Evolutionary conservation across 1,140 invertebrate genomes (phyloP).

Genomic region (Zaprionus kolodkinae): DNA sequence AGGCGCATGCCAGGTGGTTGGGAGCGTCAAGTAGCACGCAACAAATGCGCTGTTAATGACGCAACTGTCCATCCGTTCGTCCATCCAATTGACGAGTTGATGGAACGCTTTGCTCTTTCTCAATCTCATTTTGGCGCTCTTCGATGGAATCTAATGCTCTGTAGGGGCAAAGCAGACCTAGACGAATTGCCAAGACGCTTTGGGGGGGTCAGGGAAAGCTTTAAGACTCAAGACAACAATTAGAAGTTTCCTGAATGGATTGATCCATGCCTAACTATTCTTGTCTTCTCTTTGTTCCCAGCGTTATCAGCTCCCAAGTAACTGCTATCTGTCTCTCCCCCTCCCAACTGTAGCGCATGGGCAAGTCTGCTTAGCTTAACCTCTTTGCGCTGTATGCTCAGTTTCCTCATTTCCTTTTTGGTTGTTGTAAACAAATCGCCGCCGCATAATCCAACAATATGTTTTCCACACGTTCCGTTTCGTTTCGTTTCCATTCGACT

Average conservation of each 20-base stretch:
- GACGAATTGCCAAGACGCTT: conserved; percentile 22
- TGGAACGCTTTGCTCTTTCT: not conserved
- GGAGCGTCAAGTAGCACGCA: conserved; percentile 56
- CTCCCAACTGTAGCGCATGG: conserved; percentile 7
- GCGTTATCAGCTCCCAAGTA: not conserved
- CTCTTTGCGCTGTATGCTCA: conserved; percentile 5
- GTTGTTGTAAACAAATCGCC: conserved; percentile 68
- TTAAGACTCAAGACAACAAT: too few species aligned
- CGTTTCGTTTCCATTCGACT: conserved; percentile 32
- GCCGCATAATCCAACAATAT: conserved; percentile 12
- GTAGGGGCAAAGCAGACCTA: not conserved
- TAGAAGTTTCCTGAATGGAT: too few species aligned
- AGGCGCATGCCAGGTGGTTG: not conserved
- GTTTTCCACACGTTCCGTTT: conserved; percentile 28
- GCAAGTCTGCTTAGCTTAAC: not conserved
- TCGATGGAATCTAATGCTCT: not conserved
- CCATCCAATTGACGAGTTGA: conserved; percentile 24
- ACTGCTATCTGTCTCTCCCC: too few species aligned
- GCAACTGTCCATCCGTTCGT: conserved; percentile 32
- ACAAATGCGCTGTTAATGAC: conserved; percentile 65
- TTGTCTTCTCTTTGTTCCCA: not conserved
- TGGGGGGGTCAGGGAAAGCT: too few species aligned
- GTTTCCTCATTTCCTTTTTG: conserved; percentile 24
- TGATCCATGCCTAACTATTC: too few species aligned
- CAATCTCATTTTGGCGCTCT: conserved; percentile 12